Conservation (phyloP, 30 jellyfish, hydroid and myxozoan genomes). For the Turritopsis dohrnii region DNA sequence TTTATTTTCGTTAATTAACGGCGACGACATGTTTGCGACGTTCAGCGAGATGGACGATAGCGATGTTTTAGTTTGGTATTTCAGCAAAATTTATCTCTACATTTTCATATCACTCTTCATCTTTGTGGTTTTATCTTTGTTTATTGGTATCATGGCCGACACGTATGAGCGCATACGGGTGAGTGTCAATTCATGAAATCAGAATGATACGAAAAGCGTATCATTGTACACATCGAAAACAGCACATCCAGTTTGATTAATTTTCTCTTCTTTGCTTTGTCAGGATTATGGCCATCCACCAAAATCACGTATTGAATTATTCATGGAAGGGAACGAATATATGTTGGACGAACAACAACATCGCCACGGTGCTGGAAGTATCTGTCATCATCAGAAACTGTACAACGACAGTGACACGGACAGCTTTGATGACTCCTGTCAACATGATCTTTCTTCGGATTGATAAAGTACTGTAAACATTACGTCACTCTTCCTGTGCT, state of each 20-base stretch:
- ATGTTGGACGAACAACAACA: constrained; percentile 42
- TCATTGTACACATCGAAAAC: not conserved
- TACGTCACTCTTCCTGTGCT: no score
- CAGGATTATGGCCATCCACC: constrained; percentile 98
- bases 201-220: not conserved
- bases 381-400: not conserved
- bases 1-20: constrained; percentile 83
- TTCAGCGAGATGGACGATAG: constrained; percentile 60
- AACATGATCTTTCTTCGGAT: not conserved
- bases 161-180: constrained; percentile 89
- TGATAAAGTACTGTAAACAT: not conserved
- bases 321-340: constrained; percentile 93
- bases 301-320: constrained; percentile 79
- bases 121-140: constrained; percentile 74
- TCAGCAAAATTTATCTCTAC: constrained; percentile 77
- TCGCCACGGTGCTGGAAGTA: constrained; percentile 7
- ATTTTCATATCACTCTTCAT: constrained; percentile 75
- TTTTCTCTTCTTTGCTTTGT: not conserved
- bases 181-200: not conserved
- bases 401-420: not conserved
- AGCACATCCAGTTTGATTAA: no score
- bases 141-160: constrained; percentile 85
- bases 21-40: constrained; percentile 96
- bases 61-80: constrained; percentile 62
- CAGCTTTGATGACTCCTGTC: not conserved